Evolutionary conservation across 2,797 vertebrate genomes (phyloP).

Genomic region (Crocidura indochinensis): DNA sequence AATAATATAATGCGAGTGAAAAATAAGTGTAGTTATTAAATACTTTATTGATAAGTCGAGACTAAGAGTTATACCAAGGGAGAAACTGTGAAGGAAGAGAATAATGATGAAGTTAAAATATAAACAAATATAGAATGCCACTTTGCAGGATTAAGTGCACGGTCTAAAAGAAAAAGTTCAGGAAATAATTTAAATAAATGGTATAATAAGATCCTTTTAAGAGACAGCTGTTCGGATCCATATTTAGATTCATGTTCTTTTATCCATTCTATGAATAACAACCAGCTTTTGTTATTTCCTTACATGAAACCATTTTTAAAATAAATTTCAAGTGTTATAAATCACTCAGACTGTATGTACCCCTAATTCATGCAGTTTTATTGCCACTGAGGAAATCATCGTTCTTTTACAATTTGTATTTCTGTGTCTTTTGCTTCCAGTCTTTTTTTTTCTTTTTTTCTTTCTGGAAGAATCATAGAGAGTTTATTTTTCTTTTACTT

Average conservation of each 20-base stretch:
- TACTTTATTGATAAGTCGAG: constrained; percentile 82
- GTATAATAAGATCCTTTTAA: constrained; percentile 77
- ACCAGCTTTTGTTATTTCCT: constrained; percentile 84
- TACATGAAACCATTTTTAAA: constrained; percentile 80
- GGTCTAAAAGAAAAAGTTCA: constrained; percentile 76
- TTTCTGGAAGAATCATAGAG: constrained; percentile 24
- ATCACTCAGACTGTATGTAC: constrained; percentile 80
- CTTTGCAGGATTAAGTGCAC: constrained; percentile 79
- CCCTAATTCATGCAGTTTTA: constrained; percentile 82
- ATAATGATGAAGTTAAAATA: constrained; percentile 69
- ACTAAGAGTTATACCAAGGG: constrained; percentile 82
- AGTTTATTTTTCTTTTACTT: constrained; percentile 73
- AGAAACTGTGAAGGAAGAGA: constrained; percentile 42
- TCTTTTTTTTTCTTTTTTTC: constrained; percentile 68
- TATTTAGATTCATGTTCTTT: constrained; percentile 84
- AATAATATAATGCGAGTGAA: constrained; percentile 81
- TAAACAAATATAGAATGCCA: constrained; percentile 71
- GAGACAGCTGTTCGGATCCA: constrained; percentile 76
- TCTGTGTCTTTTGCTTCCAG: constrained; percentile 56
- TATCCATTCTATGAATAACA: constrained; percentile 78
- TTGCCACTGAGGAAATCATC: constrained; percentile 80
- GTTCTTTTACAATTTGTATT: constrained; percentile 77
- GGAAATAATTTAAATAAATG: constrained; percentile 82
- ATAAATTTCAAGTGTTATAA: constrained; percentile 85
- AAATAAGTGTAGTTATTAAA: constrained; percentile 84